These are phyloP conservation scores for Stegostoma tigrinum DNA, from an alignment of 2,113 vertebrate species.

Conservation along the genomic window DNA sequence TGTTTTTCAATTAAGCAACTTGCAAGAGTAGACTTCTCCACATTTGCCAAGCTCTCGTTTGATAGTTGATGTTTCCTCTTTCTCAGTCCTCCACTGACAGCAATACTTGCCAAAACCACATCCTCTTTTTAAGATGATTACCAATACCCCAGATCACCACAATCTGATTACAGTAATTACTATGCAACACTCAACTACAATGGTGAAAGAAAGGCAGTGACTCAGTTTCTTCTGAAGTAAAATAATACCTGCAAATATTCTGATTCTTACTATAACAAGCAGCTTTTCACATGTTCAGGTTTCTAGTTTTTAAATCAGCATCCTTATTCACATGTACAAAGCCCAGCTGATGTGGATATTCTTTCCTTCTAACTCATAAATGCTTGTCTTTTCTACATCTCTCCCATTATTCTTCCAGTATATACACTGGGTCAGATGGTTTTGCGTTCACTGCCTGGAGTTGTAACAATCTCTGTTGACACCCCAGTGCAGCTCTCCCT, in stretches of 20 bases:
- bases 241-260: not conserved
- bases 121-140: not conserved
- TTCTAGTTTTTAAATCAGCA: not conserved
- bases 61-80: not conserved
- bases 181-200: not conserved
- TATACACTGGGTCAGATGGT: no score
- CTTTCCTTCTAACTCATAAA: not conserved
- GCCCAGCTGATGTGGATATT: not conserved
- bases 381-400: not conserved
- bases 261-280: not conserved
- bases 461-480: not conserved
- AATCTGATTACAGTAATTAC: not conserved
- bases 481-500: no score
- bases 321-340: not conserved
- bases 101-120: not conserved
- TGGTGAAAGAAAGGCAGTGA: constrained; percentile 6
- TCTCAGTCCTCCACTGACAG: not conserved
- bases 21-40: not conserved
- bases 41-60: not conserved
- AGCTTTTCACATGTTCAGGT: not conserved
- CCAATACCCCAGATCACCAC: not conserved
- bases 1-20: not conserved
- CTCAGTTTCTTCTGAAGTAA: not conserved
- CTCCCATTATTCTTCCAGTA: not conserved
- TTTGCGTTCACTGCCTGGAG: not conserved